A percentile compares a stretch with the other conserved stretches of the same genome.
Evolutionary conservation across 53 echinoderm and acorn worm genomes (phyloP).

Genomic region (Glandiceps talaboti): DNA sequence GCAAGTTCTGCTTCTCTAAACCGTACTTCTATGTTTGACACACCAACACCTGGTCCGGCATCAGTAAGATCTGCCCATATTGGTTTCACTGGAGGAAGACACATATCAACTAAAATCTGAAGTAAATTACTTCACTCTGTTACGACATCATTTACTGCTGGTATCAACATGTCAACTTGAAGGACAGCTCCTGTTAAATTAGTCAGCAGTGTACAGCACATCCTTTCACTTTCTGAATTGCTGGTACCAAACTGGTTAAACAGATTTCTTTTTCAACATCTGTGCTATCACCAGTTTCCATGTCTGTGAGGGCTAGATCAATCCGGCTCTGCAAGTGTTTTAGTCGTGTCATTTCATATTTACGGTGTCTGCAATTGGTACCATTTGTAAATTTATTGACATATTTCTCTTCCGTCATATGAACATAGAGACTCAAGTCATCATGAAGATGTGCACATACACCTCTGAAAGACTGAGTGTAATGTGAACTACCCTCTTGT

Average conservation of each 20-base stretch:
- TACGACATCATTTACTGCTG: background rate
- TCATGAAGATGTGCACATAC: constrained; percentile 2
- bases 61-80: constrained; percentile 14
- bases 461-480: background rate
- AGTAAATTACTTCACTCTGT: background rate
- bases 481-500: background rate
- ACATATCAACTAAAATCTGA: background rate
- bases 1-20: constrained; percentile 11
- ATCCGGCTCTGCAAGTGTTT: background rate
- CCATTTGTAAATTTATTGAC: background rate
- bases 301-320: background rate
- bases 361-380: background rate
- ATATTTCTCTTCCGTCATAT: constrained; percentile 3
- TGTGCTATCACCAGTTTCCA: background rate
- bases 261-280: background rate
- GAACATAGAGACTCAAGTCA: background rate
- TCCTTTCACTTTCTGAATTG: background rate
- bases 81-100: constrained; percentile 8
- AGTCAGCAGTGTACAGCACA: background rate
- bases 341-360: background rate
- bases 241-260: background rate
- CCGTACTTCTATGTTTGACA: constrained; percentile 7
- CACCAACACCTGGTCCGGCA: constrained; percentile 13
- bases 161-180: background rate
- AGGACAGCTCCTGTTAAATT: background rate